Evolutionary conservation across 1,140 invertebrate genomes (phyloP).

Genomic region (Lasioglossum albipes): DNA sequence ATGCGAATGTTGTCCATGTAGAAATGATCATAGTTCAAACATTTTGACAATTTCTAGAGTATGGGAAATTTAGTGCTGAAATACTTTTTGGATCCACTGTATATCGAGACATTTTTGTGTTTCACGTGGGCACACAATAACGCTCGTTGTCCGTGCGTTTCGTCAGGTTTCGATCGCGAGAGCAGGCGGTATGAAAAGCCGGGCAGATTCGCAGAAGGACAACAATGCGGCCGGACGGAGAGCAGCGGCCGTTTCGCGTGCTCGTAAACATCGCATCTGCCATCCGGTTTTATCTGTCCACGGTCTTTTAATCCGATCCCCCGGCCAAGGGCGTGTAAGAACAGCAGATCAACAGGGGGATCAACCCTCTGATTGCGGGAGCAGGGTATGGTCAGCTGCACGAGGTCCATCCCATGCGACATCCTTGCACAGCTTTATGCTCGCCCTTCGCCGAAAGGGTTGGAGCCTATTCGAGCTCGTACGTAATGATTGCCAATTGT

Average conservation of each 20-base stretch:
- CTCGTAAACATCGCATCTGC: conserved; percentile 70
- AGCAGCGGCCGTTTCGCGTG: conserved; percentile 30
- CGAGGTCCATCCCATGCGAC: conserved; percentile 58
- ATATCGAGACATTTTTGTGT: too few relatives aligned
- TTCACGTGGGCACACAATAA: background rate
- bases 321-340: conserved; percentile 52
- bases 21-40: too few relatives aligned
- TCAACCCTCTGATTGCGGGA: conserved; percentile 49
- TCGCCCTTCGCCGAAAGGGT: background rate
- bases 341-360: conserved; percentile 38
- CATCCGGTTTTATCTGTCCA: conserved; percentile 75
- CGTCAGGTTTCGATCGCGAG: conserved; percentile 20
- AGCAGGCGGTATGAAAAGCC: conserved; percentile 18
- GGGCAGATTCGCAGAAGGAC: conserved; percentile 42
- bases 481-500: too few relatives aligned
- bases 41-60: too few relatives aligned
- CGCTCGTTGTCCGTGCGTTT: conserved; percentile 17
- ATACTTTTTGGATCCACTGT: too few relatives aligned
- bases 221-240: conserved; percentile 57
- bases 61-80: too few relatives aligned
- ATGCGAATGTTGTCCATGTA: too few relatives aligned
- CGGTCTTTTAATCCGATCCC: conserved; percentile 73
- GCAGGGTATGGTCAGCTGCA: conserved; percentile 71
- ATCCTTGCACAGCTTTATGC: conserved; percentile 56
- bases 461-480: too few relatives aligned